Evolutionary conservation across 2,797 vertebrate genomes (phyloP).

Genomic region (Syngnathus rostellatus): DNA sequence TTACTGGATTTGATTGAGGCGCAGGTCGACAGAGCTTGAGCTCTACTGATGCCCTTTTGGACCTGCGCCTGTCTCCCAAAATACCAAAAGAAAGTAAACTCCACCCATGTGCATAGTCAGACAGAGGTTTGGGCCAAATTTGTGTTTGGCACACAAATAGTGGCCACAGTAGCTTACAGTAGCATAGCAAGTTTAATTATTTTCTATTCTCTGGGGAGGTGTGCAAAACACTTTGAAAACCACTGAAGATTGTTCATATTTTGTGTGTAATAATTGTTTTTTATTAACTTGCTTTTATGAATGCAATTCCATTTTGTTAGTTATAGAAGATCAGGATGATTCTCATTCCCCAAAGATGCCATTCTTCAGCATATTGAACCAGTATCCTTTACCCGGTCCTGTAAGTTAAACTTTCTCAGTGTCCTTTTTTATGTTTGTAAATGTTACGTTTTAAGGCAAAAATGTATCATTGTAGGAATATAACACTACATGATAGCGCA

Average conservation of each 20-base stretch:
- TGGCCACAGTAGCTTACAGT: neutral
- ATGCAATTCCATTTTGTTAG: neutral
- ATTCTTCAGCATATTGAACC: conserved; percentile 57
- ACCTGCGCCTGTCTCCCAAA: too few relatives aligned
- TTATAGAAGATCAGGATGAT: conserved; percentile 42
- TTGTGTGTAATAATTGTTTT: neutral
- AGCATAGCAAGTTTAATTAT: neutral
- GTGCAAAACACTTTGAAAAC: neutral
- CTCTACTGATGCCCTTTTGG: too few relatives aligned
- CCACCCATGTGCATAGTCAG: too few relatives aligned
- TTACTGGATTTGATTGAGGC: neutral
- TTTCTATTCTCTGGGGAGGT: too few relatives aligned
- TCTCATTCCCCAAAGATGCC: conserved; percentile 54
- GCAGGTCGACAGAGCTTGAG: neutral
- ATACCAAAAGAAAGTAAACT: too few relatives aligned
- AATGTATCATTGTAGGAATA: neutral
- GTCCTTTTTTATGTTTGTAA: neutral
- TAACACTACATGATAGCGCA: neutral
- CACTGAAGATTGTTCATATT: neutral
- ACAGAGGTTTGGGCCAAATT: too few relatives aligned
- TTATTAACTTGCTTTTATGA: neutral
- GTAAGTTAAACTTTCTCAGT: conserved; percentile 50
- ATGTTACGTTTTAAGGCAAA: neutral
- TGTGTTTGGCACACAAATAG: neutral
- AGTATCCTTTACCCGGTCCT: conserved; percentile 38